These are phyloP conservation scores for Dendrocopos noguchii DNA, from an alignment of 2,113 vertebrate genomes.

Conservation along the genomic window DNA sequence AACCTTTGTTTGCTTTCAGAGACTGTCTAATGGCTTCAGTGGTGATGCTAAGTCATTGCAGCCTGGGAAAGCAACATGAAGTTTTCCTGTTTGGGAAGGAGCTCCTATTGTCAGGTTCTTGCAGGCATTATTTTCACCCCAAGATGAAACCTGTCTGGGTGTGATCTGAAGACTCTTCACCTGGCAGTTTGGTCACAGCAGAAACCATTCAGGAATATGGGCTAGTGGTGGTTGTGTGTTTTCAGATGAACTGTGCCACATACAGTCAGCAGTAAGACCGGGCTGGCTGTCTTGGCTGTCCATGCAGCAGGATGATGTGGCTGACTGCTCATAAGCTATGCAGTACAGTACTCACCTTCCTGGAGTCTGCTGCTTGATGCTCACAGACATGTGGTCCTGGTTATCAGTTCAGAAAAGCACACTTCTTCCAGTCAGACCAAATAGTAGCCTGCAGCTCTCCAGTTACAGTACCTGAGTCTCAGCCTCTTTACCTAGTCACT, in stretches of 20 bases:
- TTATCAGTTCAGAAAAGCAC: neutral
- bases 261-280: neutral
- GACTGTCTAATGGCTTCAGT: rapidly evolving
- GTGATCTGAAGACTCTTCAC: neutral
- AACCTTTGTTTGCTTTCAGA: neutral
- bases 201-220: neutral
- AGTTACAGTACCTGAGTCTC: neutral
- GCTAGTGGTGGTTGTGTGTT: no score
- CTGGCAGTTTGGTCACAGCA: neutral
- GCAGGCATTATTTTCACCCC: neutral
- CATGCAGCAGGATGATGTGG: neutral
- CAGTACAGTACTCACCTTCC: rapidly evolving
- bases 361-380: neutral
- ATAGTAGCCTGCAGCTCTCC: neutral
- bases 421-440: neutral
- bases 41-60: neutral
- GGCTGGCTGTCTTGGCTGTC: neutral
- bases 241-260: neutral
- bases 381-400: neutral
- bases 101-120: neutral
- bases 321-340: neutral
- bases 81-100: neutral
- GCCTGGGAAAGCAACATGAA: neutral
- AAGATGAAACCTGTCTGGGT: neutral
- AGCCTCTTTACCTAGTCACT: neutral